These are phyloP conservation scores for Pampusana beccarii DNA, from an alignment of 2,113 vertebrate genomes.

Conservation along the genomic window DNA sequence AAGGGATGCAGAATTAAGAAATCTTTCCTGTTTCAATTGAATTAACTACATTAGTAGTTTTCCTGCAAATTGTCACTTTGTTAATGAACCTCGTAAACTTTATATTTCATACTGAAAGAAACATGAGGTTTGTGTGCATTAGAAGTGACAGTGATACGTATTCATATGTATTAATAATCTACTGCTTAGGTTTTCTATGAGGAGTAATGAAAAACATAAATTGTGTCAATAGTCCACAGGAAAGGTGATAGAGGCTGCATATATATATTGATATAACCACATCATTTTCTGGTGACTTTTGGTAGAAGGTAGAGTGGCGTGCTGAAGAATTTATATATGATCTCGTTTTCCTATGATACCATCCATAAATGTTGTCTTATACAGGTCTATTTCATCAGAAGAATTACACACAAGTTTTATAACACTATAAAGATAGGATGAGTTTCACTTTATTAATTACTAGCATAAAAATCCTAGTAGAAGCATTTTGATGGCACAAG, in stretches of 20 bases:
- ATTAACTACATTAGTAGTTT: neutral
- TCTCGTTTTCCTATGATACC: neutral
- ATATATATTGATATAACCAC: neutral
- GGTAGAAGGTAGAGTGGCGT: neutral
- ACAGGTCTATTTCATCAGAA: neutral
- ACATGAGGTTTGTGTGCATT: neutral
- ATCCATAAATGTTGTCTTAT: neutral
- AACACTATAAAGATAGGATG: neutral
- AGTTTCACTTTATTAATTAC: neutral
- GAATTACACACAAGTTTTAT: neutral
- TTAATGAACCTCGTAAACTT: neutral
- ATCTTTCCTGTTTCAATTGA: neutral
- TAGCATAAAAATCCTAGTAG: neutral
- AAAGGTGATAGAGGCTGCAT: neutral
- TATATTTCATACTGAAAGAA: neutral
- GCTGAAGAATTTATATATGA: neutral
- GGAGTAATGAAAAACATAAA: neutral
- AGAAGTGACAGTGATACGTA: neutral
- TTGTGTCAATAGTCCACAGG: neutral
- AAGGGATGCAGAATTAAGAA: neutral
- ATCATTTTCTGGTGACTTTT: neutral
- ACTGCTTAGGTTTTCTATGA: neutral
- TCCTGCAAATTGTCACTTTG: neutral
- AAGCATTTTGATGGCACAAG: neutral
- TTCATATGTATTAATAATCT: neutral